phyloP scores from a whole-genome alignment of 1,140 invertebrate genomes.

The Oedothorax gibbosus region DNA sequence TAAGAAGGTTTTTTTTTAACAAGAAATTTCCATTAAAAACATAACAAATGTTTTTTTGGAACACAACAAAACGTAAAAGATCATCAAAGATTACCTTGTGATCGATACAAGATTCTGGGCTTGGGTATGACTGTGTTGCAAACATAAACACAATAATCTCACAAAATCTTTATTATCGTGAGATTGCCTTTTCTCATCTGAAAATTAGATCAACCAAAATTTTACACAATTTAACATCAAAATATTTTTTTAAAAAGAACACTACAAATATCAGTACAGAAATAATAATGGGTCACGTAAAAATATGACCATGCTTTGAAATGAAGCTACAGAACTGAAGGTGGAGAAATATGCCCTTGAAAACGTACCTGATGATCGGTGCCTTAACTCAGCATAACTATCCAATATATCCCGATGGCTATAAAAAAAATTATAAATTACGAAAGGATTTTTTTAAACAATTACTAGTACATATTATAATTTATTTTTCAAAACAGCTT shows the following conservation, averaged over 20 bases:
- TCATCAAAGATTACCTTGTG: slow-evolving; percentile 21
- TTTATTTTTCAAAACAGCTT: no score
- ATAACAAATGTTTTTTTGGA: neutral
- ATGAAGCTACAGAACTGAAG: neutral
- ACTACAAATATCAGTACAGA: neutral
- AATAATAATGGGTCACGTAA: neutral
- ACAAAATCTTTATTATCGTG: slow-evolving; percentile 56
- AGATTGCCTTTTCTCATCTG: slow-evolving; percentile 45
- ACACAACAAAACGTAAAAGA: neutral
- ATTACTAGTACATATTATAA: neutral
- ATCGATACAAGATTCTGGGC: neutral
- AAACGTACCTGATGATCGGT: slow-evolving; percentile 26
- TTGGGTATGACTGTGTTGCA: slow-evolving; percentile 38
- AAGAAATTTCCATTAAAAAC: neutral
- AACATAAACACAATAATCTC: slow-evolving; percentile 48
- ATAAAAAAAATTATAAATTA: slow-evolving; percentile 2
- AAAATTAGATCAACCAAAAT: neutral
- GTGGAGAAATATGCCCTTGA: neutral
- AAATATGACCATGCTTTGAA: no score
- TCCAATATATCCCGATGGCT: slow-evolving; percentile 31
- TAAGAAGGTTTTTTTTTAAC: no score
- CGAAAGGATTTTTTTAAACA: neutral
- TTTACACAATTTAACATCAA: no score
- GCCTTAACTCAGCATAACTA: slow-evolving; percentile 12
- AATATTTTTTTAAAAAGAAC: no score